Conservation (phyloP, 2,888 invertebrate species). For the Parnassius orleans region DNA sequence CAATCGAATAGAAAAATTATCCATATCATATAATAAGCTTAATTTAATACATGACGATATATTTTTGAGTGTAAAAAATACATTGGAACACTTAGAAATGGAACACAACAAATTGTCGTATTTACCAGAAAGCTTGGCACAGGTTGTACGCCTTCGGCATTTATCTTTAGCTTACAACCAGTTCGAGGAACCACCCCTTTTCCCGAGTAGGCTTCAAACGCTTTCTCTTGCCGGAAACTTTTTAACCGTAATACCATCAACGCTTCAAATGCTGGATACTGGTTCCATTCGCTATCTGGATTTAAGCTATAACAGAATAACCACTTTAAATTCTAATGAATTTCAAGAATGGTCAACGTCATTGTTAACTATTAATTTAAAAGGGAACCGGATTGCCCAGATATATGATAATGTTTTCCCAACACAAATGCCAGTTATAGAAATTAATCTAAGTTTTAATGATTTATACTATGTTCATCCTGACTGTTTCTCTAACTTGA, state of each 20-base stretch:
- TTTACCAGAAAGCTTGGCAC: slow-evolving; percentile 86
- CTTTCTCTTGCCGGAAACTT: slow-evolving; percentile 91
- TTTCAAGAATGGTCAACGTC: slow-evolving; percentile 89
- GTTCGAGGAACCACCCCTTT: slow-evolving; percentile 79
- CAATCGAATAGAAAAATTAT: slow-evolving; percentile 87
- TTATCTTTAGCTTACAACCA: slow-evolving; percentile 91
- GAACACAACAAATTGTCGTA: slow-evolving; percentile 88
- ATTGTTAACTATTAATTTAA: slow-evolving; percentile 89
- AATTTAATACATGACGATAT: slow-evolving; percentile 85
- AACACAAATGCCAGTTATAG: slow-evolving; percentile 88
- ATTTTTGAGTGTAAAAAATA: slow-evolving; percentile 86
- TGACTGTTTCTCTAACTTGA: slow-evolving; percentile 89
- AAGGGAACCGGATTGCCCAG: slow-evolving; percentile 91
- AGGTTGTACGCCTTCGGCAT: slow-evolving; percentile 86
- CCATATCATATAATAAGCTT: slow-evolving; percentile 89
- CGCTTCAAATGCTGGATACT: slow-evolving; percentile 86
- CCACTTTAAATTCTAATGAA: slow-evolving; percentile 87
- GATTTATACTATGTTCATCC: slow-evolving; percentile 90
- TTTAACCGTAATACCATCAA: slow-evolving; percentile 86
- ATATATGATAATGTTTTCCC: slow-evolving; percentile 86
- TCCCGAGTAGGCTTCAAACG: slow-evolving; percentile 86
- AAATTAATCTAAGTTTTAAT: slow-evolving; percentile 95
- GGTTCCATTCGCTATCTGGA: slow-evolving; percentile 89
- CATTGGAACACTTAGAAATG: slow-evolving; percentile 90
- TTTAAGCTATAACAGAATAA: slow-evolving; percentile 92